Conservation (phyloP, 2,797 vertebrate genomes). For the Characodon lateralis region DNA sequence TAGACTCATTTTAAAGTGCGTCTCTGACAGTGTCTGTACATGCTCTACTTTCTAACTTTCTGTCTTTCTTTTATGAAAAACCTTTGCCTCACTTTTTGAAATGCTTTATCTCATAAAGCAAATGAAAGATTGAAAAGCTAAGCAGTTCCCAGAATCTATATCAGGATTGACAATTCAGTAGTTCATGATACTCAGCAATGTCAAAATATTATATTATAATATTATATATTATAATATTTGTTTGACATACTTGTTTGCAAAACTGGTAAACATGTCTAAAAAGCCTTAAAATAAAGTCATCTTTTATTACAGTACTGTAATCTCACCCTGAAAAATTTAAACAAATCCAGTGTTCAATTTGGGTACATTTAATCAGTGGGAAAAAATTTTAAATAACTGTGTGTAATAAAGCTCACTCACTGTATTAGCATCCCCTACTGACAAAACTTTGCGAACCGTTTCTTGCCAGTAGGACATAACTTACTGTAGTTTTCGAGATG, state of each 20-base stretch:
- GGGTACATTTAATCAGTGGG: background rate
- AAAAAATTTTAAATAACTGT: no score
- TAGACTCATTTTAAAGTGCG: background rate
- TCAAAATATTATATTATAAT: background rate
- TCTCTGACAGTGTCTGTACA: conserved; percentile 9
- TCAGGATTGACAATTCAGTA: background rate
- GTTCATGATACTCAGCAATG: background rate
- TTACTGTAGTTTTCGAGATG: background rate
- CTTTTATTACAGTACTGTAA: background rate
- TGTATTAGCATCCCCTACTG: no score
- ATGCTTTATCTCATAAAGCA: background rate
- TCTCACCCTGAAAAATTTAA: background rate
- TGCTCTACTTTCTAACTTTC: background rate
- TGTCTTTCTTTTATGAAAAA: background rate
- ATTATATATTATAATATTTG: no score
- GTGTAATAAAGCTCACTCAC: no score
- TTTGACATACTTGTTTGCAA: background rate
- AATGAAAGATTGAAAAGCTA: background rate
- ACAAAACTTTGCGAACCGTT: no score
- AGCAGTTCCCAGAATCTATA: background rate
- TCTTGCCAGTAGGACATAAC: background rate
- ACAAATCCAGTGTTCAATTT: background rate
- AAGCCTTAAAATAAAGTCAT: background rate
- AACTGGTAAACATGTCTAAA: background rate
- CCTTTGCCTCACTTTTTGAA: conserved; percentile 11